Evolutionary conservation across 1,140 invertebrate species (phyloP).

Genomic region (Drosophila paulistorum): DNA sequence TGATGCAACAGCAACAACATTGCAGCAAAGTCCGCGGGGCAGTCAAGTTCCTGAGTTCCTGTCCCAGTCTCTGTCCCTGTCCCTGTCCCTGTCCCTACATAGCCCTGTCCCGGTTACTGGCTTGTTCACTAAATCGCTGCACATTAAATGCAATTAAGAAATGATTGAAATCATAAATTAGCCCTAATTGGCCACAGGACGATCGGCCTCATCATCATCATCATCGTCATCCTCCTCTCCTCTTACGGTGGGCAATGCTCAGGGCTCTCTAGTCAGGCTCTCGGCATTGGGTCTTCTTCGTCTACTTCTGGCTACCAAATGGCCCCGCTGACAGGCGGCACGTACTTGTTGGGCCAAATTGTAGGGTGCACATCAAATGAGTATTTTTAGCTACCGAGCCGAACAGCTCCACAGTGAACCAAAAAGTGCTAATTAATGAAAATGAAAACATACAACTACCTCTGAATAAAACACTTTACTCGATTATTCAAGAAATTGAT

Average conservation of each 20-base stretch:
- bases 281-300: background rate
- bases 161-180: constrained; percentile 82
- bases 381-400: constrained; percentile 63
- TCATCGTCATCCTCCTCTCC: background rate
- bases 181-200: constrained; percentile 75
- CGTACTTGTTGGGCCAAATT: constrained; percentile 62
- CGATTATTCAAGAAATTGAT: too few species aligned
- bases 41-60: constrained; percentile 11
- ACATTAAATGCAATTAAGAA: constrained; percentile 81
- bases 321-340: constrained; percentile 45
- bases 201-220: constrained; percentile 16
- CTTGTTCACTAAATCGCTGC: constrained; percentile 69
- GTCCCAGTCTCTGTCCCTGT: constrained; percentile 3
- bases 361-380: constrained; percentile 44
- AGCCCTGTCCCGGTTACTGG: constrained; percentile 2
- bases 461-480: too few species aligned
- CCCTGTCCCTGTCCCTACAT: too few species aligned
- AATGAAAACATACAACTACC: too few species aligned
- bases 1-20: constrained; percentile 22
- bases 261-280: background rate
- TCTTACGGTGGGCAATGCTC: background rate
- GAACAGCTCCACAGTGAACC: constrained; percentile 21
- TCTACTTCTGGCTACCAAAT: background rate
- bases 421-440: background rate
- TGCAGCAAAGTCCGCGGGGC: constrained; percentile 6